These are phyloP conservation scores for Phengaris alcon DNA, from an alignment of 2,888 invertebrate genomes.

Conservation along the genomic window DNA sequence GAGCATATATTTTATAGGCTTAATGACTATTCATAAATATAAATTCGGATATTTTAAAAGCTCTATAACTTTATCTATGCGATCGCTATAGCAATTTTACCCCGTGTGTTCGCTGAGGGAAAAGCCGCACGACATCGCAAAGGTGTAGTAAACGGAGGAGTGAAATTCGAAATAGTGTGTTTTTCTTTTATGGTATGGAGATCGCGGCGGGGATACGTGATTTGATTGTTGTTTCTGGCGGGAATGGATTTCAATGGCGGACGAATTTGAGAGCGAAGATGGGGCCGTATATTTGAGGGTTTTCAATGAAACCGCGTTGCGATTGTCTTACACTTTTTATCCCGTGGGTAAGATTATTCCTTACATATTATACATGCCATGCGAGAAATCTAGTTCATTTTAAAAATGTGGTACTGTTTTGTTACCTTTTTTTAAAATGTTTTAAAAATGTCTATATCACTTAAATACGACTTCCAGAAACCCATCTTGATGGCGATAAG, in stretches of 20 bases:
- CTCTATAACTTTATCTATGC: not conserved
- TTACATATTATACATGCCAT: not conserved
- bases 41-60: not conserved
- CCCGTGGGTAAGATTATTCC: not conserved
- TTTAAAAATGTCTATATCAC: not conserved
- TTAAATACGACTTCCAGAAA: not conserved
- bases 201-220: constrained; percentile 50
- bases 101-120: constrained; percentile 44
- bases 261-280: constrained; percentile 41
- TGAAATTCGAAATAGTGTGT: constrained; percentile 56
- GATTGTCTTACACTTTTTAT: constrained; percentile 2
- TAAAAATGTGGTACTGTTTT: not conserved
- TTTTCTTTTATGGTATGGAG: constrained; percentile 54
- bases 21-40: not conserved
- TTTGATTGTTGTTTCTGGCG: constrained; percentile 47
- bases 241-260: constrained; percentile 50
- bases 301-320: constrained; percentile 22
- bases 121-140: constrained; percentile 45
- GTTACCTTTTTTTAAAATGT: not conserved
- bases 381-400: not conserved
- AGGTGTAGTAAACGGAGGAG: constrained; percentile 62
- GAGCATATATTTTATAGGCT: not conserved
- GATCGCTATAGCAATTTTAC: constrained; percentile 27
- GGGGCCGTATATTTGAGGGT: constrained; percentile 35
- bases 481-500: constrained; percentile 1